Evolutionary conservation across 2,113 vertebrate species (phyloP).

Genomic region (Greenwoodochromis staneri): DNA sequence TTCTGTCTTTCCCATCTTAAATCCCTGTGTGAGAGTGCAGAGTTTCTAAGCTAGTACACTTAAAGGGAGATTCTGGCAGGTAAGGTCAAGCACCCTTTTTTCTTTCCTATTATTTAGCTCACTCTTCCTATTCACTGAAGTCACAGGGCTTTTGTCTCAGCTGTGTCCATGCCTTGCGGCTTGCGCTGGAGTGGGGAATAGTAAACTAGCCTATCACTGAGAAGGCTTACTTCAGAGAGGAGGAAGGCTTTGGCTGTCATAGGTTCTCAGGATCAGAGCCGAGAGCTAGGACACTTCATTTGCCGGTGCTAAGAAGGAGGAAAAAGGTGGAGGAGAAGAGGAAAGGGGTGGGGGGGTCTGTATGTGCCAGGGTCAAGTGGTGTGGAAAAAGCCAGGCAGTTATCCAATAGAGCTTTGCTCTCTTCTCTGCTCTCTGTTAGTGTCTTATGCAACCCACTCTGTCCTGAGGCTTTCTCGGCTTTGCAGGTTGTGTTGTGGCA

Average conservation of each 20-base stretch:
- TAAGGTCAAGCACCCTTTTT: conserved; percentile 23
- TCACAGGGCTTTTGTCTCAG: conserved; percentile 39
- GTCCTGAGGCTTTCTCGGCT: conserved; percentile 44
- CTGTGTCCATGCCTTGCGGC: conserved; percentile 11
- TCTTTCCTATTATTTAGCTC: conserved; percentile 8
- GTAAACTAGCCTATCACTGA: conserved; percentile 44
- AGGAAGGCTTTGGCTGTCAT: conserved; percentile 52
- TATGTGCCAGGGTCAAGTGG: conserved; percentile 51
- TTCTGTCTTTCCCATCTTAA: not conserved
- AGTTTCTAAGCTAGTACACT: not conserved
- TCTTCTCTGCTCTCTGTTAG: conserved; percentile 34
- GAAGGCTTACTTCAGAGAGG: conserved; percentile 46
- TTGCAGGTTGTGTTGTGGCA: conserved; percentile 40
- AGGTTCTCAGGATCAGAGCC: conserved; percentile 57
- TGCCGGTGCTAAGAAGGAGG: conserved; percentile 40
- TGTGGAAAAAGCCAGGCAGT: conserved; percentile 39
- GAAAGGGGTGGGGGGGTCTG: not conserved
- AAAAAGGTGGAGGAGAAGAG: not conserved
- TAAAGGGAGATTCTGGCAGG: conserved; percentile 11
- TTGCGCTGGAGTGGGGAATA: conserved; percentile 4
- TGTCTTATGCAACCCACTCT: conserved; percentile 50
- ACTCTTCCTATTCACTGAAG: conserved; percentile 2
- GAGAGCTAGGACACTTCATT: conserved; percentile 58
- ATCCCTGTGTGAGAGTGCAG: not conserved
- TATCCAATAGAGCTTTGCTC: conserved; percentile 53